A percentile compares a stretch with the other conserved stretches of the same genome.
Conservation (phyloP, 2,113 vertebrate species). For the Choloepus hoffmanni region DNA sequence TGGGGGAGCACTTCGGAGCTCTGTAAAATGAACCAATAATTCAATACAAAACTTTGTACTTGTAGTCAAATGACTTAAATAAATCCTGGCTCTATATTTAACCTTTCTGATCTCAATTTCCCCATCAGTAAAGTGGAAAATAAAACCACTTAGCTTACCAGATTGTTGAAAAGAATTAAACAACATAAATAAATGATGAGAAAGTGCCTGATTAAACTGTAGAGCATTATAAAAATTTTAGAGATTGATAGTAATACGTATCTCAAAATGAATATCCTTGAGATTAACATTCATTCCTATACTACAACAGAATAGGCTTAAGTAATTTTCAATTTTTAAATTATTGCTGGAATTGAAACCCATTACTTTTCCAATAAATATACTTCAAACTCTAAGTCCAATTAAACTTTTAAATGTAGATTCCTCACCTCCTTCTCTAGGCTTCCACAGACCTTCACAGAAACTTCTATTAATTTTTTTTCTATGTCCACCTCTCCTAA, state of each 20-base stretch:
- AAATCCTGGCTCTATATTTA: not conserved
- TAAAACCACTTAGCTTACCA: not conserved
- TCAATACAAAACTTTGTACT: slow-evolving; percentile 19
- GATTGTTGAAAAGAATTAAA: not conserved
- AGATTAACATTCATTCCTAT: not conserved
- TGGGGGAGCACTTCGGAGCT: not conserved
- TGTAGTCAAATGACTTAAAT: slow-evolving; percentile 4
- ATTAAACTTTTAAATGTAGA: slow-evolving; percentile 22
- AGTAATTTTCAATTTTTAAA: slow-evolving; percentile 5
- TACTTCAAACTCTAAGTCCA: not conserved
- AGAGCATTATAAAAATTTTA: not conserved
- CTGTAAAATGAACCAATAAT: not conserved
- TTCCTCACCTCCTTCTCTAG: not conserved
- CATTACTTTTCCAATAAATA: not conserved
- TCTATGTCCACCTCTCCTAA: not conserved
- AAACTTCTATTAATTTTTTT: not conserved
- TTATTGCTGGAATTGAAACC: slow-evolving; percentile 1
- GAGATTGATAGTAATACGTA: not conserved
- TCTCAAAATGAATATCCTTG: not conserved
- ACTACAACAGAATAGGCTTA: not conserved
- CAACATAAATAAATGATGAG: slow-evolving; percentile 27
- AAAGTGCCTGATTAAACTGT: not conserved
- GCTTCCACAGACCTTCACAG: not conserved
- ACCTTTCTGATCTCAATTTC: not conserved
- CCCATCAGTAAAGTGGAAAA: not conserved